Percentiles rank a stretch among this genome's conserved stretches.
Evolutionary conservation across 2,888 invertebrate species (phyloP).

Genomic region (Thymelicus sylvestris): DNA sequence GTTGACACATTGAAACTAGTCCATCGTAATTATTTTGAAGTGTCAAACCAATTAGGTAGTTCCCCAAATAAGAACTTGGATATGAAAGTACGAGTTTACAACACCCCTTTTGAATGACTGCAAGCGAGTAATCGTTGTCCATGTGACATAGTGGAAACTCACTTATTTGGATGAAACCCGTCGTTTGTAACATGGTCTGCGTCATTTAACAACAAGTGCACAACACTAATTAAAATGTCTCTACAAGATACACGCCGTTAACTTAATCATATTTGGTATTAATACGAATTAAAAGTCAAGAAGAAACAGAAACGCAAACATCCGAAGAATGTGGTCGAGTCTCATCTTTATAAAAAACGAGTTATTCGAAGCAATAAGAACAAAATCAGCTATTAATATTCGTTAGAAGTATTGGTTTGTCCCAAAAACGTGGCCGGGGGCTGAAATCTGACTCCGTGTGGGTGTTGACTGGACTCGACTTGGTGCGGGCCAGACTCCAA

Average conservation of each 20-base stretch:
- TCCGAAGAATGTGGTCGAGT: conserved; percentile 67
- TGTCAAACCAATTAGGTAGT: neutral
- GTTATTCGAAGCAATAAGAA: conserved; percentile 68
- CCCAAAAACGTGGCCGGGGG: conserved; percentile 82
- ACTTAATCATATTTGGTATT: neutral
- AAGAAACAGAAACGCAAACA: conserved; percentile 38
- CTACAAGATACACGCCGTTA: conserved; percentile 6
- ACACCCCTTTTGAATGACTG: neutral
- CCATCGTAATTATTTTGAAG: no score
- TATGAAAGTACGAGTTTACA: no score
- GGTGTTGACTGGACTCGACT: conserved; percentile 74
- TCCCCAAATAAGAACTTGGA: neutral
- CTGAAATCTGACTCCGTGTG: conserved; percentile 76
- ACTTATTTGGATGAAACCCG: conserved; percentile 15
- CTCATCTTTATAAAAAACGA: conserved; percentile 52
- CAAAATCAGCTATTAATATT: conserved; percentile 81
- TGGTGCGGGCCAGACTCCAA: conserved; percentile 41
- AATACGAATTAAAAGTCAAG: neutral
- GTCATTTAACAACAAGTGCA: neutral
- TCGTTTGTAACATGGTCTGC: neutral
- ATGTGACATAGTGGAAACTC: neutral
- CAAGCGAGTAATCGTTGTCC: neutral
- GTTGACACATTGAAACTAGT: no score
- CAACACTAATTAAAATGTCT: conserved; percentile 12
- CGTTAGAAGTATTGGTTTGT: conserved; percentile 84